phyloP scores from a whole-genome alignment of 1,140 invertebrate species.

The Dendrolimus punctatus region DNA sequence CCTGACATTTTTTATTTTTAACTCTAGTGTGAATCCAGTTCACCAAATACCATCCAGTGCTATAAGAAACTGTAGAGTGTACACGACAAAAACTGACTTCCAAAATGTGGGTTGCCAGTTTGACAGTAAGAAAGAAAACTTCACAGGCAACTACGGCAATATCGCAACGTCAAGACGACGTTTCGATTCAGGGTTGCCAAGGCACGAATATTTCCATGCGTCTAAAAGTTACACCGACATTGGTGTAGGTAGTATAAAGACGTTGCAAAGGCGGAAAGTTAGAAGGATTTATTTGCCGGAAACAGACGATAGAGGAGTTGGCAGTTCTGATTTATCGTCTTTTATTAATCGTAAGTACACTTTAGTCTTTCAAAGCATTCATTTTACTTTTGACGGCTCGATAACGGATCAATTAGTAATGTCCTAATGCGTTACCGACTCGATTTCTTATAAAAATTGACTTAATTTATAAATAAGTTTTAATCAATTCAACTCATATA shows the following conservation, averaged over 20 bases:
- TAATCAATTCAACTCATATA: too few species aligned
- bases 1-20: too few species aligned
- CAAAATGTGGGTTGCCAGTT: constrained; percentile 34
- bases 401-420: too few species aligned
- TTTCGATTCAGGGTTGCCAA: constrained; percentile 22
- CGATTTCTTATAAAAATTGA: too few species aligned
- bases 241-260: constrained; percentile 34
- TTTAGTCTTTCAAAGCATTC: constrained; percentile 1
- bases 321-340: constrained; percentile 23
- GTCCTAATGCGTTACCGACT: too few species aligned
- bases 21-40: too few species aligned
- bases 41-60: too few species aligned
- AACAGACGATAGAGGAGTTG: constrained; percentile 34
- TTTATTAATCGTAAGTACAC: constrained; percentile 27
- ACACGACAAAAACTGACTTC: too few species aligned
- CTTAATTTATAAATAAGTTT: too few species aligned
- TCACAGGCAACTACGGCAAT: constrained; percentile 32
- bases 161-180: constrained; percentile 8
- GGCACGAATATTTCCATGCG: constrained; percentile 28
- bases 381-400: too few species aligned
- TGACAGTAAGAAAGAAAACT: constrained; percentile 24
- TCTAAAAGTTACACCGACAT: constrained; percentile 30
- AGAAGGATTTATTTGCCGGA: constrained; percentile 39
- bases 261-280: constrained; percentile 26
- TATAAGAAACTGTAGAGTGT: too few species aligned